Conservation (phyloP, 2,113 vertebrate species). For the Etheostoma spectabile region DNA sequence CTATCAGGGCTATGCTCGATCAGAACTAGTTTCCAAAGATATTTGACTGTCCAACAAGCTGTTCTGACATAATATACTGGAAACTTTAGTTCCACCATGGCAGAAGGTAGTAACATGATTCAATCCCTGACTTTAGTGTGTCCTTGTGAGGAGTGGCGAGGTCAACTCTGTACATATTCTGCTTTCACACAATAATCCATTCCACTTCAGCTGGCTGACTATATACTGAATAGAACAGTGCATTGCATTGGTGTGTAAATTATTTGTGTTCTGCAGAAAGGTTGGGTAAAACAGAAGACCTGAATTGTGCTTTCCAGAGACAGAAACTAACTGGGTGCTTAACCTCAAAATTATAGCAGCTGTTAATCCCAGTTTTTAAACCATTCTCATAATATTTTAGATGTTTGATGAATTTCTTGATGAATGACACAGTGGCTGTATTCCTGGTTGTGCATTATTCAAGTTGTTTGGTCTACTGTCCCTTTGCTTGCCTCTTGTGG, state of each 20-base stretch:
- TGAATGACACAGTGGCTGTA: background rate
- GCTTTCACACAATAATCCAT: background rate
- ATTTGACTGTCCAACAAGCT: background rate
- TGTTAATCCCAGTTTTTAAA: background rate
- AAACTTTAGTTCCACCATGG: background rate
- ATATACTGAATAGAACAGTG: background rate
- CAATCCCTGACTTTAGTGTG: background rate
- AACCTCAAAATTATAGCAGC: background rate
- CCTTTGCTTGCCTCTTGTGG: background rate
- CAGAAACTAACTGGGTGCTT: background rate
- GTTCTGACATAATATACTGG: background rate
- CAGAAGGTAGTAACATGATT: background rate
- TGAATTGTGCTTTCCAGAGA: background rate
- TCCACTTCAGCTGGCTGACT: background rate
- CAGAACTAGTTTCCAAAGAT: background rate
- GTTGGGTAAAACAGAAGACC: background rate
- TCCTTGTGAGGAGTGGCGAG: background rate
- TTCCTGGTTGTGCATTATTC: background rate
- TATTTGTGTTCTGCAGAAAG: background rate
- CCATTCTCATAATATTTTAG: background rate
- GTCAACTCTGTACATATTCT: background rate
- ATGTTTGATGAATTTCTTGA: background rate
- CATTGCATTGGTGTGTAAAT: background rate
- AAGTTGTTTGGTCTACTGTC: background rate
- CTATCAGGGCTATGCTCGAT: background rate